Percentiles rank a stretch among this genome's conserved stretches.
These are phyloP conservation scores for Corythaeola cristata DNA, from an alignment of 2,113 vertebrate species.

Conservation along the genomic window DNA sequence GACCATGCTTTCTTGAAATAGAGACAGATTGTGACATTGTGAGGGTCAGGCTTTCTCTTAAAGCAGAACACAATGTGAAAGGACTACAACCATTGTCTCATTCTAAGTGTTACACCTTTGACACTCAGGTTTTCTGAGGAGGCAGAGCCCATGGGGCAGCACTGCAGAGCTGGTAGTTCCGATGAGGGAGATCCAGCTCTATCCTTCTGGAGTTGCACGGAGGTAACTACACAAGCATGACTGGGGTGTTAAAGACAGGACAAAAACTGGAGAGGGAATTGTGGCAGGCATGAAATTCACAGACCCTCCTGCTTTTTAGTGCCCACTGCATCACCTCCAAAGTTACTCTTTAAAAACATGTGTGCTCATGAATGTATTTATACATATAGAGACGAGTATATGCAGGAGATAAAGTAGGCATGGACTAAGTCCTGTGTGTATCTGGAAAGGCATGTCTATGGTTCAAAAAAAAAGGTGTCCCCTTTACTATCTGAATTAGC, in stretches of 20 bases:
- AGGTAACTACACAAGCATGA: neutral
- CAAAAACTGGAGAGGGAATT: neutral
- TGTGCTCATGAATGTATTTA: neutral
- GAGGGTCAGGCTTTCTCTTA: neutral
- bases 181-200: neutral
- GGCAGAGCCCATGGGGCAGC: neutral
- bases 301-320: neutral
- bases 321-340: neutral
- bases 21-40: neutral
- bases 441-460: neutral
- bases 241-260: neutral
- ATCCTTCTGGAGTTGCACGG: neutral
- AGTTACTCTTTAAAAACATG: neutral
- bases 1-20: neutral
- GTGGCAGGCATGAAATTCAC: neutral
- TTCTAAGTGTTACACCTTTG: neutral
- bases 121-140: neutral
- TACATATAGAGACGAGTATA: neutral
- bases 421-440: neutral
- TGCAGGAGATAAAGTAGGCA: neutral
- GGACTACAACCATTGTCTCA: neutral
- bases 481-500: neutral
- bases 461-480: fast-evolving
- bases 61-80: neutral
- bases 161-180: neutral